phyloP scores from a whole-genome alignment of 2,113 vertebrate genomes.

The Microcebus tavaratra region DNA sequence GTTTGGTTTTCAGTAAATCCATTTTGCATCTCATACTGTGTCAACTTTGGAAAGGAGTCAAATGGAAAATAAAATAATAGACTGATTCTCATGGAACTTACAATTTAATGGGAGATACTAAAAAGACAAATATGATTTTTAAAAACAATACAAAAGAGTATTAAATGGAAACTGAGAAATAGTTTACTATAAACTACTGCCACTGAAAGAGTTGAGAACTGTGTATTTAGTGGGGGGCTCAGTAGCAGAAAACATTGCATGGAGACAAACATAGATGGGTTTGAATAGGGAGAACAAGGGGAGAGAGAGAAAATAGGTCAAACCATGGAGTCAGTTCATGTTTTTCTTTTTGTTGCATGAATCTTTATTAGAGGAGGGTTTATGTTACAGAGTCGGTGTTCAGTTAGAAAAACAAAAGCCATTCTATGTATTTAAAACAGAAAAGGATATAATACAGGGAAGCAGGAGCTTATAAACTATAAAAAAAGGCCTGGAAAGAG shows the following conservation, averaged over 20 bases:
- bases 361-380: background rate
- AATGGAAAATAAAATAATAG: slow-evolving; percentile 5
- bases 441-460: background rate
- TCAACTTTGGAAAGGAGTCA: background rate
- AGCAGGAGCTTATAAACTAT: background rate
- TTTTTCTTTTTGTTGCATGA: background rate
- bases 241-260: background rate
- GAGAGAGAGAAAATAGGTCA: background rate
- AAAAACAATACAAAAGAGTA: background rate
- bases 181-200: background rate
- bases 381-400: background rate
- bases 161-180: background rate
- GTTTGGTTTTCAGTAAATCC: background rate
- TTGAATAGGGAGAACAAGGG: background rate
- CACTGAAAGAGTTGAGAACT: background rate
- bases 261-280: background rate
- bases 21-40: background rate
- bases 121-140: background rate
- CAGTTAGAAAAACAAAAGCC: background rate
- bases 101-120: background rate
- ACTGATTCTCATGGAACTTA: background rate
- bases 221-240: background rate
- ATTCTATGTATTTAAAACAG: background rate
- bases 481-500: background rate
- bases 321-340: rapidly evolving